Evolutionary conservation across 2,888 invertebrate genomes (phyloP).

Genomic region (Entomobrya multifasciata): DNA sequence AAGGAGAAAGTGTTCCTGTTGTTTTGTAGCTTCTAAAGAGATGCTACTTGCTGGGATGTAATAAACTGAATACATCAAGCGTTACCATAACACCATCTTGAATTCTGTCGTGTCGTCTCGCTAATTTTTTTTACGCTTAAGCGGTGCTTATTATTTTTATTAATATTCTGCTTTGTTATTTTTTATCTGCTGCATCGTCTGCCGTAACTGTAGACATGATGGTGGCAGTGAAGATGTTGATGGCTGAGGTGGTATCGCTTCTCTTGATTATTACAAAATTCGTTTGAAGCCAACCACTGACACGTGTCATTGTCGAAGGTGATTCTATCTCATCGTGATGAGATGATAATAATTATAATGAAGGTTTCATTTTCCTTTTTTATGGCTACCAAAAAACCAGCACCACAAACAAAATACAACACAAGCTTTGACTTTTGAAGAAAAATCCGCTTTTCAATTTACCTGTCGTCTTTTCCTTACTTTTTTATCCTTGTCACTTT

Average conservation of each 20-base stretch:
- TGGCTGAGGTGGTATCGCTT: not conserved
- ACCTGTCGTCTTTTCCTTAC: conserved; percentile 39
- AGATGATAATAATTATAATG: not conserved
- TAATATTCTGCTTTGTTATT: not conserved
- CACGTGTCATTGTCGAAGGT: conserved; percentile 67
- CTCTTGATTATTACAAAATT: conserved; percentile 45
- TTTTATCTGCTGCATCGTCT: conserved; percentile 12
- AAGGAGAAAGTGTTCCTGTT: conserved; percentile 30
- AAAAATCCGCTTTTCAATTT: conserved; percentile 64
- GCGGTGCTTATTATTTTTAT: not conserved
- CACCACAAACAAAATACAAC: conserved; percentile 11
- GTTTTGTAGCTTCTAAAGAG: conserved; percentile 3
- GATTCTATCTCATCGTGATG: not conserved
- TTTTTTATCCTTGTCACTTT: conserved; percentile 11
- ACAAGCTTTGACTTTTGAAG: conserved; percentile 38
- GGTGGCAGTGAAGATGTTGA: not conserved
- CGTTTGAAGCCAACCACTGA: conserved; percentile 50
- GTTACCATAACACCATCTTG: not conserved
- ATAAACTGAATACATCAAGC: not conserved
- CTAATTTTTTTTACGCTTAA: conserved; percentile 5
- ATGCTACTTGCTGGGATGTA: conserved; percentile 3
- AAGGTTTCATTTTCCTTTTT: conserved; percentile 48
- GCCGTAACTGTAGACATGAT: not conserved
- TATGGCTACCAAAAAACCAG: not conserved
- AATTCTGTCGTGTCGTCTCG: not conserved